Evolutionary conservation across 2,797 vertebrate genomes (phyloP).

Genomic region (Centroberyx gerrardi): DNA sequence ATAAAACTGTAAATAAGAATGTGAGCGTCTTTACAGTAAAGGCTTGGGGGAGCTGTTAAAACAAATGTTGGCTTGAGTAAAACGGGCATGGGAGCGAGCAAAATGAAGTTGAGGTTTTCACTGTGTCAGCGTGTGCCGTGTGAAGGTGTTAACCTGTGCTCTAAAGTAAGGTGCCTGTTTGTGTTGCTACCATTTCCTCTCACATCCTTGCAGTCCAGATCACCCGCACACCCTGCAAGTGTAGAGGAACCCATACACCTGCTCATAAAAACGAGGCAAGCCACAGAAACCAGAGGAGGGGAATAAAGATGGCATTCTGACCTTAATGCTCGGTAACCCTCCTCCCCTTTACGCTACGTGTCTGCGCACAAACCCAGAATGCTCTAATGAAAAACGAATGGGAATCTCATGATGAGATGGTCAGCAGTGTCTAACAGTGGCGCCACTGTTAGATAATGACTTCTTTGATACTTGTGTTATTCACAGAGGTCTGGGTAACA

Average conservation of each 20-base stretch:
- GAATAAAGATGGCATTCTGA: not conserved
- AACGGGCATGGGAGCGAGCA: not conserved
- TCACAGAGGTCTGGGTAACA: slow-evolving; percentile 64
- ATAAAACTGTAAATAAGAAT: not conserved
- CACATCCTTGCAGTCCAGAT: too few species aligned
- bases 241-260: not conserved
- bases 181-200: not conserved
- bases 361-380: slow-evolving; percentile 22
- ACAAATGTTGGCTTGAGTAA: too few species aligned
- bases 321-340: slow-evolving; percentile 2
- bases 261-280: not conserved
- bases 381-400: slow-evolving; percentile 69
- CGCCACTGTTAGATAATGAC: slow-evolving; percentile 70
- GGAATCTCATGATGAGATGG: slow-evolving; percentile 70
- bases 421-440: slow-evolving; percentile 71
- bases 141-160: not conserved
- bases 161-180: not conserved
- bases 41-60: not conserved
- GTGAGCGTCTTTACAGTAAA: not conserved
- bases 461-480: slow-evolving; percentile 62
- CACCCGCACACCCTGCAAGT: too few species aligned
- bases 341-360: slow-evolving; percentile 2
- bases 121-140: not conserved
- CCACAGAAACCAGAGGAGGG: not conserved
- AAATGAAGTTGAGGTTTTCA: not conserved